These are phyloP conservation scores for Grantiella picta DNA, from an alignment of 2,113 vertebrate genomes.

Conservation along the genomic window DNA sequence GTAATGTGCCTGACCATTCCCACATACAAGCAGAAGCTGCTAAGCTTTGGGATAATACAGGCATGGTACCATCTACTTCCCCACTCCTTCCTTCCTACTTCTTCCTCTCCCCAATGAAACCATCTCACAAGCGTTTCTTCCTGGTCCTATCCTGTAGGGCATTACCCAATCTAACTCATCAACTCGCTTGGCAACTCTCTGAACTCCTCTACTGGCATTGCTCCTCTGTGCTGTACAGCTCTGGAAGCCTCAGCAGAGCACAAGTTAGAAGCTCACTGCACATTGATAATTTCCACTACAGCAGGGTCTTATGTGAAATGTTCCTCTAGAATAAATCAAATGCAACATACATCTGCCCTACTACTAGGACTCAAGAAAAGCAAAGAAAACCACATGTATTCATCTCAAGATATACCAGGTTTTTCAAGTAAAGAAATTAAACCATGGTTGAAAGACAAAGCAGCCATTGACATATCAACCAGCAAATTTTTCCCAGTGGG, in stretches of 20 bases:
- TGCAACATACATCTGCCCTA: neutral
- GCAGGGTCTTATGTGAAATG: neutral
- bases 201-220: neutral
- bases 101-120: neutral
- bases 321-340: neutral
- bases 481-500: neutral
- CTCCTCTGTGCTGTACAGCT: neutral
- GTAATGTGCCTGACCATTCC: neutral
- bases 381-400: neutral
- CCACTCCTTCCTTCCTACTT: neutral
- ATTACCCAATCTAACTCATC: neutral
- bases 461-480: neutral
- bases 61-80: neutral
- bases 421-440: neutral
- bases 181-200: neutral
- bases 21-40: neutral
- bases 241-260: neutral
- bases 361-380: neutral
- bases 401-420: neutral
- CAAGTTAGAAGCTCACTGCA: neutral
- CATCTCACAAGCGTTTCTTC: neutral
- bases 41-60: neutral
- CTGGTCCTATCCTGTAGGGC: neutral
- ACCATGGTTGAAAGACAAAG: neutral
- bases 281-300: neutral